Evolutionary conservation across 2,797 vertebrate species (phyloP), one percentile per base, ranked within the genome.

Genomic region (Argya squamiceps): DNA sequence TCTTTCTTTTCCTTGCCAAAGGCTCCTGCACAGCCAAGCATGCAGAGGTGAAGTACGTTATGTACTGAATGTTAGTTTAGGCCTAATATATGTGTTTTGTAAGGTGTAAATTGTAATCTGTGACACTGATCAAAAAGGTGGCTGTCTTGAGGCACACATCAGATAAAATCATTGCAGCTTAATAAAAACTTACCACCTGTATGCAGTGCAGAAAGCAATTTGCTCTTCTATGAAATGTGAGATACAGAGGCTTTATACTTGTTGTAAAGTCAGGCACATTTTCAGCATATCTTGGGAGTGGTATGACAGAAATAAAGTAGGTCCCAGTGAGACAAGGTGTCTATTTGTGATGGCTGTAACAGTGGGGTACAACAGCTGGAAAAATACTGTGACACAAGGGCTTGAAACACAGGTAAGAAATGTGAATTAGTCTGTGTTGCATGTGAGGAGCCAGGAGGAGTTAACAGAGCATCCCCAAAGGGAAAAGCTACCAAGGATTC

Each of bases 81-180:
- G 19, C 62, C 71, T 81, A 59, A 37, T 39, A 55, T 19, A 52
- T 67, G 36, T 37, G 24, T 93, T 89, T 94, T 65, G 12, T 84
- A 52, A 92, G 46, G 52, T 67, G 30, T 63, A 74, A 80, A 9
- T 55, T 84, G 59, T 85, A 64, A 85, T 94, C 75, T 64, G 5
- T 10, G 27, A 36, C 64, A 34, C 7, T 53, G 63, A 82, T 87
- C 47, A 94, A 37, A 87, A 92, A 74, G 47, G 76, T 59, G 47
- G 39, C 36, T 83, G 43, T 74, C 41, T 60, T 71, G 65, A 83
- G 78, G 46, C 34, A 74, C 16, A 17, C 24, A 37, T 89, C 56
- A 85, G 87, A 64, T 80, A 59, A 82, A 95, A 83, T 80, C 88
- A 94, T 56, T 94, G 71, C 68, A 63, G 20, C 64, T 67, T 95